phyloP scores from a whole-genome alignment of 1,140 invertebrate genomes.

The Brachionus angularis region DNA sequence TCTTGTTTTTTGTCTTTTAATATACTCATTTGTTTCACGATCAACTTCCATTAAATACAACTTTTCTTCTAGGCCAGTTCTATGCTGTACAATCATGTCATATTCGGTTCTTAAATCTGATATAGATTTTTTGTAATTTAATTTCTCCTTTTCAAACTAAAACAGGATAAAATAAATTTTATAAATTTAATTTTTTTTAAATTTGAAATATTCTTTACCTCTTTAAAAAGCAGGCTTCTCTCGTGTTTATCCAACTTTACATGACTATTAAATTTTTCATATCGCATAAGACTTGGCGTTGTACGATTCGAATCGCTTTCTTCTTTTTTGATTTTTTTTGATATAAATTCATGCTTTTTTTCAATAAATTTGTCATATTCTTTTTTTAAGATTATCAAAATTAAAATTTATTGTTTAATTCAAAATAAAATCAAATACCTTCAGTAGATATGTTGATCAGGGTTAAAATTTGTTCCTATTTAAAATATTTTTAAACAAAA shows the following conservation, averaged over 20 bases:
- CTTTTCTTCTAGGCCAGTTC: conserved; percentile 35
- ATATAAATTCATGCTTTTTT: neutral
- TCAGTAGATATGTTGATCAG: conserved; percentile 36
- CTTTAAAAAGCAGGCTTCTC: conserved; percentile 5
- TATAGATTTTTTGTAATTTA: conserved; percentile 29
- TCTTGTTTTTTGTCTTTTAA: conserved; percentile 39
- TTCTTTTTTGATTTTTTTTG: conserved; percentile 1
- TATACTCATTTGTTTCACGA: conserved; percentile 34
- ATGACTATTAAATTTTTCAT: neutral
- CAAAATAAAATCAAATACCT: neutral
- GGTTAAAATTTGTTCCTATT: conserved; percentile 32
- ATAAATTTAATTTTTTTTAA: neutral
- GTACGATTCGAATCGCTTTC: neutral
- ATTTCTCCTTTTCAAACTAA: conserved; percentile 32
- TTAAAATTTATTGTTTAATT: too few relatives aligned
- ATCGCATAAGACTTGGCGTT: neutral
- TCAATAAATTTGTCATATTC: conserved; percentile 33
- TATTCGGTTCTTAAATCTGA: conserved; percentile 13
- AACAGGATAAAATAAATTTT: neutral
- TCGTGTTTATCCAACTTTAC: conserved; percentile 7
- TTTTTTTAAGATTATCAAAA: too few relatives aligned
- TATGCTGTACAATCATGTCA: conserved; percentile 40
- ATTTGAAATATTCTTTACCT: neutral
- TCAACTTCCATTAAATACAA: conserved; percentile 27
- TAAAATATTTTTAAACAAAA: neutral